Percentiles rank a stretch among this genome's conserved stretches.
phyloP scores from a whole-genome alignment of 2,888 invertebrate species.

The Thecocarcelia acutangulata region DNA sequence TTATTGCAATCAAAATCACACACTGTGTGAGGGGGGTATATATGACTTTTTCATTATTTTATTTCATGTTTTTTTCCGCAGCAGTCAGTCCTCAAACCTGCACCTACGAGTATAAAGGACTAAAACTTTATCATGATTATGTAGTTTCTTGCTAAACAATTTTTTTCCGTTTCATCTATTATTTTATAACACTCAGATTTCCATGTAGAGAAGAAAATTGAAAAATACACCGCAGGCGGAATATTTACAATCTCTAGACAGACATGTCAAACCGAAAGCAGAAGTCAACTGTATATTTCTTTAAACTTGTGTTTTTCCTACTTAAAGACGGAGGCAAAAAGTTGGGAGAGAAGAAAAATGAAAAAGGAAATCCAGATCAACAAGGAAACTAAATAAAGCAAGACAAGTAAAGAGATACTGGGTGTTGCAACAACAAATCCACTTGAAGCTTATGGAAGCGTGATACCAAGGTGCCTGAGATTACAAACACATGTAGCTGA shows the following conservation, averaged over 20 bases:
- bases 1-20: constrained; percentile 68
- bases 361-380: constrained; percentile 61
- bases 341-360: not conserved
- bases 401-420: constrained; percentile 5
- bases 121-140: constrained; percentile 47
- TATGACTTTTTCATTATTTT: constrained; percentile 35
- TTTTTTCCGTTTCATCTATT: constrained; percentile 46
- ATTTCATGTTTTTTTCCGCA: constrained; percentile 8
- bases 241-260: constrained; percentile 66
- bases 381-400: constrained; percentile 52
- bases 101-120: constrained; percentile 9
- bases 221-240: constrained; percentile 73
- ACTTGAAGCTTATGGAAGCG: constrained; percentile 65
- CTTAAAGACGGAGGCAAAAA: constrained; percentile 6
- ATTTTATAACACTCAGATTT: constrained; percentile 70
- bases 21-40: not conserved
- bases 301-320: not conserved
- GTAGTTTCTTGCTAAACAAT: constrained; percentile 21
- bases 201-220: constrained; percentile 73
- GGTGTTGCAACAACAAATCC: constrained; percentile 53
- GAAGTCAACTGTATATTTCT: constrained; percentile 55
- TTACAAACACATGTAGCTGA: constrained; percentile 52
- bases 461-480: constrained; percentile 68
- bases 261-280: constrained; percentile 66
- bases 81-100: constrained; percentile 41